Evolutionary conservation across 64 coral and sea anemone species (phyloP), one percentile per base, ranked within the genome.

Genomic region (Hydrozoanthus tunicans): DNA sequence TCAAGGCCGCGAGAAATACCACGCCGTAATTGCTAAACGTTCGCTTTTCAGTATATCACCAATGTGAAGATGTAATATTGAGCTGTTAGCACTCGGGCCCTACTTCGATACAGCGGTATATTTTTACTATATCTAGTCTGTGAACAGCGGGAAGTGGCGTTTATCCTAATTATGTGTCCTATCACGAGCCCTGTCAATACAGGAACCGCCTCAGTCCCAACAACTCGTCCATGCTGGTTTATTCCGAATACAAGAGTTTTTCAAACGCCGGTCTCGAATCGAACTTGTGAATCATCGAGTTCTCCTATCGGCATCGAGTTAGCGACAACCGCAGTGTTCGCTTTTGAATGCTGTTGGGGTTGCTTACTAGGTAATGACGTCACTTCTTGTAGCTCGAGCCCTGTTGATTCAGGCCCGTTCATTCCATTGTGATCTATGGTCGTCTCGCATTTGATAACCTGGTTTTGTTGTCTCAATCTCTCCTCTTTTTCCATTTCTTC

Each of bases 251-350:
- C 13, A 54, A 79, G 77, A 26, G 68, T 14, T 20, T 59, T 89
- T 91, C 59, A 96, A 73, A 97, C 95, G n/a, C 95, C 95, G 2
- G 95, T 97, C 73, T 97, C 95, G 62, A 91, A 97, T 64, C 95
- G 89, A 20, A 96, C 73, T 63, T 82, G 79, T 0, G 88, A 59
- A 59, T 96, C 95, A 0, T 92, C 71, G 17, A 93, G 91, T 15
- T 96, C 92, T 0, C 83, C 95, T n/a, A 91, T 59, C 0, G 95
- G 95, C 79, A 97, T 94, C 1, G 95, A 94, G 76, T 97, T 97
- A 1, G 95, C 76, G 12, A 97, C 92, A 9, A 97, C 95, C 6
- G 95, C 95, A 0, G 95, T 96, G 63, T 94, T 94, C 10, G 95
- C 92, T 61, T 96, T 96, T 15, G 89, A 59, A 15, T 90, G 81